A percentile compares a stretch with the other conserved stretches of the same genome.
phyloP scores from a whole-genome alignment of 2,888 invertebrate species.

The Neoaliturus tenellus region DNA sequence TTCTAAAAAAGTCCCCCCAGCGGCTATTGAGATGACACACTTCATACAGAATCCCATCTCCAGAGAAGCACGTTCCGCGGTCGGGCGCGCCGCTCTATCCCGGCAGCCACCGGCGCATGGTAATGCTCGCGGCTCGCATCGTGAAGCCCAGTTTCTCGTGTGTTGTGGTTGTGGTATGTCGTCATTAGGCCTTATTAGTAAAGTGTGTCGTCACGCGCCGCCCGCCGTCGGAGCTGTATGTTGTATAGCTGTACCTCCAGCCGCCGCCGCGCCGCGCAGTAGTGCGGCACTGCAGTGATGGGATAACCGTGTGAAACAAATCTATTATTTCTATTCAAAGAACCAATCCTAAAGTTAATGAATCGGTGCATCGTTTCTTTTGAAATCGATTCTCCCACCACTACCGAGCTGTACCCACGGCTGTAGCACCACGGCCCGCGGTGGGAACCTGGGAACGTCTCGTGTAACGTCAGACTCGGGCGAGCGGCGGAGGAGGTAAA shows the following conservation, averaged over 20 bases:
- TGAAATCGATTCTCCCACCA: too few relatives aligned
- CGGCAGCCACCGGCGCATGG: not conserved
- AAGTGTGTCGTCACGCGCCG: slow-evolving; percentile 18
- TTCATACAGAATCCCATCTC: too few relatives aligned
- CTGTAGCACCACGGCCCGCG: not conserved
- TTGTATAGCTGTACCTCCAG: not conserved
- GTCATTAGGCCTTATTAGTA: slow-evolving; percentile 23
- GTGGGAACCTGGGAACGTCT: too few relatives aligned
- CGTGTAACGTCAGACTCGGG: not conserved
- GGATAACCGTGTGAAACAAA: too few relatives aligned
- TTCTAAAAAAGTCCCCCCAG: too few relatives aligned
- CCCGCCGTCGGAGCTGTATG: too few relatives aligned
- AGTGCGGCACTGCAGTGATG: not conserved
- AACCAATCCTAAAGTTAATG: too few relatives aligned
- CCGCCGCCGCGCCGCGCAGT: not conserved
- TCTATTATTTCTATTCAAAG: too few relatives aligned
- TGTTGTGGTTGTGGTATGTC: slow-evolving; percentile 12
- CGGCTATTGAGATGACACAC: too few relatives aligned
- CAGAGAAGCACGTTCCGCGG: too few relatives aligned
- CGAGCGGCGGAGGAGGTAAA: not conserved
- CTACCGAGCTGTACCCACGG: not conserved
- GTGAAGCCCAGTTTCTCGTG: slow-evolving; percentile 3
- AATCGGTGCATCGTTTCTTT: too few relatives aligned
- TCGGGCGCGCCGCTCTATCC: too few relatives aligned
- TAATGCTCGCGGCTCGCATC: not conserved